Conservation (phyloP, 2,113 vertebrate genomes). For the Catharus fuscescens region DNA sequence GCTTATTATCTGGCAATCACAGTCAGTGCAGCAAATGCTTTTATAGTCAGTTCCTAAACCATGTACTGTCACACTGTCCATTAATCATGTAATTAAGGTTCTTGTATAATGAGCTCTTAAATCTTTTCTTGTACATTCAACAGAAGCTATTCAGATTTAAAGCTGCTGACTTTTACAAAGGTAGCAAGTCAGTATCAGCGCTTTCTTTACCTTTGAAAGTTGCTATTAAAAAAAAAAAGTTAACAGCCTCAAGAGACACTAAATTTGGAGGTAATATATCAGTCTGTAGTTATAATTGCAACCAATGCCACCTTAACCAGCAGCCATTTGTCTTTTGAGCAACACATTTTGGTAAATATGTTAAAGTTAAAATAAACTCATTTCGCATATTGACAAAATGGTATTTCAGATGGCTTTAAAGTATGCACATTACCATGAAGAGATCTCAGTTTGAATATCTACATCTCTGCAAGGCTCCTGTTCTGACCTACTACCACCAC, state of each 20-base stretch:
- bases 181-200: neutral
- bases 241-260: neutral
- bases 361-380: neutral
- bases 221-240: neutral
- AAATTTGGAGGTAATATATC: neutral
- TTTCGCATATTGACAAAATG: neutral
- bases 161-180: neutral
- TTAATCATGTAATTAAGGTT: constrained; percentile 45
- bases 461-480: neutral
- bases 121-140: neutral
- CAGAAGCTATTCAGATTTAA: constrained; percentile 18
- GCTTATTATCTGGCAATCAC: neutral
- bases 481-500: neutral
- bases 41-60: neutral
- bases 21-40: constrained; percentile 2
- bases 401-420: neutral
- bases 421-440: neutral
- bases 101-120: constrained; percentile 10
- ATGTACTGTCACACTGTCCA: constrained; percentile 43
- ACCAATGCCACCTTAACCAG: neutral
- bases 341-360: neutral
- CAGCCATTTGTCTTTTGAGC: neutral
- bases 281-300: neutral
- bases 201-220: neutral
- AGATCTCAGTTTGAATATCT: neutral